Evolutionary conservation across 2,113 vertebrate genomes (phyloP), one percentile per base, ranked within the genome.

Genomic region (Petroica traversi): DNA sequence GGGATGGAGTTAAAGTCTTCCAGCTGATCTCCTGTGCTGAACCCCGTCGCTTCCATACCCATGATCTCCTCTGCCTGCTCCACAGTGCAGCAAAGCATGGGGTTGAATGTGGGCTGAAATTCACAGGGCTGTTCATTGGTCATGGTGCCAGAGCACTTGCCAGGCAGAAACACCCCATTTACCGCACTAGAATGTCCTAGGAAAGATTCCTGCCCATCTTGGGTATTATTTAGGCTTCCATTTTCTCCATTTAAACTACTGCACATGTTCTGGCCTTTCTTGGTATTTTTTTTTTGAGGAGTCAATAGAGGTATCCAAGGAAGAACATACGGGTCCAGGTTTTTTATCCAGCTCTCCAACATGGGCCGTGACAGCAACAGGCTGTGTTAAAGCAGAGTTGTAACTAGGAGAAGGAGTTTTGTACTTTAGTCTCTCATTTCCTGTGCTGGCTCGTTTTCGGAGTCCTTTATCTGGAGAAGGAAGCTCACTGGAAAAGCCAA

Each of bases 41-140:
- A 96, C 3, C 98, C 98, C 0, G 98, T 99, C 4, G 99, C 99
- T 84, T 99, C 99, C 55, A 98, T 98, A 45, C 99, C 99, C 82
- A 99, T 99, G 92, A 99, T 99, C 96, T 99, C 99, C 97, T 99
- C 99, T 0, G 99, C 99, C 49, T 98, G 99, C 92, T 99, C 99
- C 96, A 99, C 99, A 0, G 99, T 97, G 78, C 99, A 99, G 97
- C 98, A 98, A 40, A 98, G 93, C 64, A 97, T 64, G 0, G 97
- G 77, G 10, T 86, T 94, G 0, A 95, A 62, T 1, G 79, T 15
- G 0, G 92, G 73, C 6, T 14, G 96, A 41, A 96, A 88, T 16
- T 88, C 72, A 43, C 62, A 45, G 54, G 72, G 54, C 38, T 77
- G 73, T 33, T 68, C 94, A 1, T 3, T 40, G 26, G 88, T 22